A percentile compares a stretch with the other conserved stretches of the same genome.
These are phyloP conservation scores for Brachionus sp. DNA, from an alignment of 1,140 invertebrate genomes.

Conservation along the genomic window DNA sequence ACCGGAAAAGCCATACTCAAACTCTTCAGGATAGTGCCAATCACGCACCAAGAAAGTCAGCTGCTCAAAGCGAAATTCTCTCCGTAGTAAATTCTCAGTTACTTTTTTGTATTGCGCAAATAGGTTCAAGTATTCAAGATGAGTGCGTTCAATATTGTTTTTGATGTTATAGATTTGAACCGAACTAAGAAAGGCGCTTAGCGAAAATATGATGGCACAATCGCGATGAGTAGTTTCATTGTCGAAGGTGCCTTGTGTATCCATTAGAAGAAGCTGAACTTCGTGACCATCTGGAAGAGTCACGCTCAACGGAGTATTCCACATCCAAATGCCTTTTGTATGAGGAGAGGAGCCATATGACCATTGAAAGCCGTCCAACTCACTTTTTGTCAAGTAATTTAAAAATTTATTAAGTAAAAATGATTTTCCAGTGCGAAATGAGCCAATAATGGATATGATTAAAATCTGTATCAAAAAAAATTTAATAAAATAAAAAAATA, in stretches of 20 bases:
- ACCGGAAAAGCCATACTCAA: conserved; percentile 81
- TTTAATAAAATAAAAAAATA: background rate
- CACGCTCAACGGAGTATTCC: conserved; percentile 74
- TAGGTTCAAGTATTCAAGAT: conserved; percentile 9
- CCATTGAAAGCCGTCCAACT: background rate
- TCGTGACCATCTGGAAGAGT: background rate
- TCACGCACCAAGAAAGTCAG: conserved; percentile 91
- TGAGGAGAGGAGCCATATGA: conserved; percentile 70
- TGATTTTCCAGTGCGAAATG: conserved; percentile 87
- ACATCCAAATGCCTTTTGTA: conserved; percentile 85
- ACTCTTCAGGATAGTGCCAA: conserved; percentile 97
- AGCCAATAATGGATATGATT: conserved; percentile 66
- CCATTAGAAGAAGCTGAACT: background rate
- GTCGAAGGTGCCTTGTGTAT: conserved; percentile 39
- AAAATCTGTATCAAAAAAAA: background rate
- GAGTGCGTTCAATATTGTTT: conserved; percentile 7
- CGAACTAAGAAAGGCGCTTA: background rate
- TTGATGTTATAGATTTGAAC: conserved; percentile 31
- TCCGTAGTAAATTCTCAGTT: conserved; percentile 38
- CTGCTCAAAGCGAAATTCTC: conserved; percentile 63
- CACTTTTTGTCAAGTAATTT: background rate
- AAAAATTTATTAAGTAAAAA: conserved; percentile 70
- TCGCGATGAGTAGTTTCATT: background rate
- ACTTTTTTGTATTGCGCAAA: conserved; percentile 33
- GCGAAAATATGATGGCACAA: conserved; percentile 10